These are phyloP conservation scores for Uropetala carovei DNA, from an alignment of 2,888 invertebrate genomes.

Conservation along the genomic window DNA sequence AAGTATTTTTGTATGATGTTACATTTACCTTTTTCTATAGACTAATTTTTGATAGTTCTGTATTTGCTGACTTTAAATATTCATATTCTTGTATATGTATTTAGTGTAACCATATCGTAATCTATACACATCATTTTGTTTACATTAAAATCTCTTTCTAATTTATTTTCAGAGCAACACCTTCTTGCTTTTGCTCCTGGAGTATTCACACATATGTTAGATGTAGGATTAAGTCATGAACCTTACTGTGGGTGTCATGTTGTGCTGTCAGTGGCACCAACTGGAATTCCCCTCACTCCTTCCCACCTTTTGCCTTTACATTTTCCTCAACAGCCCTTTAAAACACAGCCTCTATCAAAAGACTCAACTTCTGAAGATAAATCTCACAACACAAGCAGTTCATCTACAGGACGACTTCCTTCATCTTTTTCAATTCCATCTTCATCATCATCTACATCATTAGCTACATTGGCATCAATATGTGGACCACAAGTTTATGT, in stretches of 20 bases:
- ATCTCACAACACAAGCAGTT: background rate
- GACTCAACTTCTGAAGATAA: constrained; percentile 28
- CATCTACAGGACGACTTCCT: constrained; percentile 29
- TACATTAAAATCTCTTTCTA: background rate
- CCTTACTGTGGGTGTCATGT: constrained; percentile 85
- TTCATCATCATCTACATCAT: constrained; percentile 41
- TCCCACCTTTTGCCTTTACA: constrained; percentile 53
- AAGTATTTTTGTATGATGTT: too few relatives aligned
- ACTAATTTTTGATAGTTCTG: too few relatives aligned
- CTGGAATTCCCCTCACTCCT: constrained; percentile 73
- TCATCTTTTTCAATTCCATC: constrained; percentile 51
- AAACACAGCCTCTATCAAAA: constrained; percentile 15
- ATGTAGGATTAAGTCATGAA: constrained; percentile 89
- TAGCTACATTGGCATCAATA: constrained; percentile 40
- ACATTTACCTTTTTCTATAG: too few relatives aligned
- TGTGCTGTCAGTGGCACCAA: constrained; percentile 79
- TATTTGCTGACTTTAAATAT: too few relatives aligned
- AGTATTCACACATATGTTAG: constrained; percentile 89
- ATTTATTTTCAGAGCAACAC: constrained; percentile 81
- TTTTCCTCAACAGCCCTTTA: constrained; percentile 26
- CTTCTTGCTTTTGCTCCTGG: constrained; percentile 90
- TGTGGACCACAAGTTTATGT: constrained; percentile 57
- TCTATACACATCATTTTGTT: background rate
- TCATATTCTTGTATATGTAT: too few relatives aligned
- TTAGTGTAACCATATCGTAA: background rate